Base-by-base conservation (phyloP, 2,113 vertebrate genomes). In the Thunnus thynnus region DNA sequence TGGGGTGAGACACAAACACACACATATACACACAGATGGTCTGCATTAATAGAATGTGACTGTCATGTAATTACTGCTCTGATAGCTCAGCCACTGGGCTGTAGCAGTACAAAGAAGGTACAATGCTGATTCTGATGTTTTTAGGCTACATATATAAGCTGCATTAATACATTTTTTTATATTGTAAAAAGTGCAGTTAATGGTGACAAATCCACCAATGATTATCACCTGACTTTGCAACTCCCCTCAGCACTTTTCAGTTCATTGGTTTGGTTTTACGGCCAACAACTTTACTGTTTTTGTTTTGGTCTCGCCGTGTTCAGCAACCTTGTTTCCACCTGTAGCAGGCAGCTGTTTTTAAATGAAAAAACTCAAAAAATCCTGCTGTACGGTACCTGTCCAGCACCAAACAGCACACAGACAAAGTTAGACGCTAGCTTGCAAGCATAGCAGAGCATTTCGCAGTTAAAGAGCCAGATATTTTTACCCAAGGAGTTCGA, bases 1-100 rank as follows among this genome's bases (percentile, higher is more conserved):
- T 1, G 98, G 98, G 96, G 98, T 99, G 88, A 96, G 95, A 52
- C 41, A 36, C 68, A 36, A 20, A 41, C 17, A 32, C 62, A 71
- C 32, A 57, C 57, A 44, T 46, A 52, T 25, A 70, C 57, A 60
- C 56, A 61, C 41, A 72, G 17, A 48, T 62, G 55, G 18, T 58
- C 0, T 13, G n/a, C 60, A 63, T 51, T 41, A 14, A 44, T n/a
- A 55, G 2, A 30, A 32, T 17, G 11, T 36, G 46, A 30, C 76
- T 25, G 22, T 68, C 6, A 11, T 77, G 41, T 14, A 55, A 12
- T 1, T 13, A 20, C 3, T 41, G 11, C 32, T 32, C 8, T 55
- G 25, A 46, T 32, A 18, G 8, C 16, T 47, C 30, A 63, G 48
- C 50, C 0, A 13, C 32, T 52, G 9, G 50, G 25, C 61, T 72